A percentile compares a stretch with the other conserved stretches of the same genome.
Conservation (phyloP, 30 jellyfish, hydroid and myxozoan species). For the Sanderia malayensis region DNA sequence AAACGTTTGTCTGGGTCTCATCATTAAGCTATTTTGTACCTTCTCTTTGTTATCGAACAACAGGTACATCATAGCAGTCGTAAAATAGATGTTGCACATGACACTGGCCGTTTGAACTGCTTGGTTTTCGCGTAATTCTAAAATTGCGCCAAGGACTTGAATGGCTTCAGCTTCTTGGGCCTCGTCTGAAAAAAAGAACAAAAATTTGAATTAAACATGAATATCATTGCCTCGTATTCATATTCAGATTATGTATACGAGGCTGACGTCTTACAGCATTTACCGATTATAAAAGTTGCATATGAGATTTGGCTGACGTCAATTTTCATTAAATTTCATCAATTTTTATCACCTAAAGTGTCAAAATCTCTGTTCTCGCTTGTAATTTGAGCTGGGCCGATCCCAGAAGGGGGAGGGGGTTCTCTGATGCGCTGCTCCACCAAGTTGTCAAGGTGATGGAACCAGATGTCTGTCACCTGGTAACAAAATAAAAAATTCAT, state of each 20-base stretch:
- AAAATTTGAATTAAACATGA: no score
- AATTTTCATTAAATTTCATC: no score
- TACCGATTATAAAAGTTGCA: no score
- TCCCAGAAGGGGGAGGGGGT: slow-evolving; percentile 77
- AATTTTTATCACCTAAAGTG: slow-evolving; percentile 76
- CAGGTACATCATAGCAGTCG: slow-evolving; percentile 84
- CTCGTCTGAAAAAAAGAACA: slow-evolving; percentile 60
- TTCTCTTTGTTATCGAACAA: slow-evolving; percentile 39
- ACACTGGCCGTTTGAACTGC: slow-evolving; percentile 57
- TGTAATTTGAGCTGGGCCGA: slow-evolving; percentile 89
- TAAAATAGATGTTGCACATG: slow-evolving; percentile 44
- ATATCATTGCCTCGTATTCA: no score
- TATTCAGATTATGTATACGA: no score
- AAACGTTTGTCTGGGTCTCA: no score
- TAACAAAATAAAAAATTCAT: no score
- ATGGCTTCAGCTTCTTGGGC: slow-evolving; percentile 95
- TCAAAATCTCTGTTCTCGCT: slow-evolving; percentile 64
- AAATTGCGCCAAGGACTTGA: slow-evolving; percentile 73
- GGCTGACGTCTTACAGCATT: no score
- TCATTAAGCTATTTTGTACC: no score
- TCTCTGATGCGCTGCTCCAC: slow-evolving; percentile 73
- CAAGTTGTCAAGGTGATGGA: slow-evolving; percentile 29
- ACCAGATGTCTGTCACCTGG: slow-evolving; percentile 92
- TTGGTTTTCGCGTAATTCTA: slow-evolving; percentile 75
- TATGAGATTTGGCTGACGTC: no score